Base-by-base conservation (phyloP, 2,888 invertebrate genomes). In the Dermolepida albohirtum region DNA sequence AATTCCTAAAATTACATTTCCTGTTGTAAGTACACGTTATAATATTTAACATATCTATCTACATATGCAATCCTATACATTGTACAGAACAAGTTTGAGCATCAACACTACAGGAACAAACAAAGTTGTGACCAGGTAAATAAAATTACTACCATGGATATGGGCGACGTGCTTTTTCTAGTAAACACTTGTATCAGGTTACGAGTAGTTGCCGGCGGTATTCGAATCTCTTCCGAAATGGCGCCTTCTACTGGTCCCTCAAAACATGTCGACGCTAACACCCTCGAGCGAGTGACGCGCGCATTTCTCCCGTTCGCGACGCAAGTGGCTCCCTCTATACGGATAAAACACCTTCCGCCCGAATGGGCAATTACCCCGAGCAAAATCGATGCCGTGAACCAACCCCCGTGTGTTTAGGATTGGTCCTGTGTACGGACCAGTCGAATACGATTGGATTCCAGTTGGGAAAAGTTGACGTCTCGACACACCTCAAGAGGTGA, bases 401-500 rank as follows among this genome's bases (percentile, higher is more conserved):
- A 72, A 73, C 74, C 75, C 71, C 71, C 73, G 59, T 65, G 64
- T 41, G 27, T 41, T 5, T 57, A 11, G 64, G 70, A 77, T 77
- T 77, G 77, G 77, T 70, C 47, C 43, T n/a, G 54, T 17, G 52
- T 47, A 64, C 49, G 63, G 40, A 27, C 40, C 54, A 43, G 29
- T 64, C 39, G 68, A 69, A 74, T 76, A 75, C 78, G 78, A 81
- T 81, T 74, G 74, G 77, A 74, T 74, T 69, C 77, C 67, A 76
- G 76, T 69, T 55, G 66, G 63, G 66, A 66, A 71, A 40, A 70
- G 67, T 71, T 79, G 80, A 79, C 80, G 77, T 78, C 76, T 75
- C 81, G 78, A 78, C 79, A 81, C 82, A 82, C 82, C 82, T 82
- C 78, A 78, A 75, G 79, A 81, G 81, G 82, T 81, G 77, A 76